Evolutionary conservation across 1,140 invertebrate species (phyloP).

Genomic region (Heliconius hermathena): DNA sequence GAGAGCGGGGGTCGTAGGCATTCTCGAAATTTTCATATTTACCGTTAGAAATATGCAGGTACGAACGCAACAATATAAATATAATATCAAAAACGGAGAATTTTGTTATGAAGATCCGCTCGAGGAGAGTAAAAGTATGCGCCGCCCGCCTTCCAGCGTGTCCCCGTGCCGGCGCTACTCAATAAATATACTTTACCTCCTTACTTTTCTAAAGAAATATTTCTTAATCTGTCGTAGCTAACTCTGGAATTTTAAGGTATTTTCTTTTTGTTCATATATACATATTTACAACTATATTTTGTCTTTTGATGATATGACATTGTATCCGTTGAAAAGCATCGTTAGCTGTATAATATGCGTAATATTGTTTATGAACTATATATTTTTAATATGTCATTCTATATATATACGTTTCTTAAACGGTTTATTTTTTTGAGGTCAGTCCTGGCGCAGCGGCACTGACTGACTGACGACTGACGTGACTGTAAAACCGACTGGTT

Average conservation of each 20-base stretch:
- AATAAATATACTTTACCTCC: slow-evolving; percentile 53
- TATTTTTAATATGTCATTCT: background rate
- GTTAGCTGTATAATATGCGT: background rate
- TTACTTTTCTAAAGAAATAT: slow-evolving; percentile 38
- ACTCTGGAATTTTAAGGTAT: slow-evolving; percentile 5
- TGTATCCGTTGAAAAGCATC: background rate
- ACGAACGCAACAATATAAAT: slow-evolving; percentile 78
- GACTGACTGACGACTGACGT: no score
- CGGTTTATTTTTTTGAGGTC: no score
- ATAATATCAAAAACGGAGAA: slow-evolving; percentile 81
- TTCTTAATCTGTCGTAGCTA: slow-evolving; percentile 25
- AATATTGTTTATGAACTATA: background rate
- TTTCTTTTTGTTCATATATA: background rate
- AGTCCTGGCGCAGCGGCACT: no score
- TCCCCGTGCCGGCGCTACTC: slow-evolving; percentile 51
- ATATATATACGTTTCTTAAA: no score
- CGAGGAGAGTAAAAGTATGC: slow-evolving; percentile 74
- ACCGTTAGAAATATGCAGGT: slow-evolving; percentile 80
- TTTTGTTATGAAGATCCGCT: slow-evolving; percentile 81
- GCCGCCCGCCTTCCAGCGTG: slow-evolving; percentile 51
- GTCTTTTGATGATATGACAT: background rate
- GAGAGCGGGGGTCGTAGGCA: slow-evolving; percentile 68
- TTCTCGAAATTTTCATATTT: slow-evolving; percentile 81
- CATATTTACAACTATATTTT: background rate
- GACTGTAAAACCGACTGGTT: no score